These are phyloP conservation scores for Gambusia affinis DNA, from an alignment of 2,113 vertebrate genomes.

Conservation along the genomic window DNA sequence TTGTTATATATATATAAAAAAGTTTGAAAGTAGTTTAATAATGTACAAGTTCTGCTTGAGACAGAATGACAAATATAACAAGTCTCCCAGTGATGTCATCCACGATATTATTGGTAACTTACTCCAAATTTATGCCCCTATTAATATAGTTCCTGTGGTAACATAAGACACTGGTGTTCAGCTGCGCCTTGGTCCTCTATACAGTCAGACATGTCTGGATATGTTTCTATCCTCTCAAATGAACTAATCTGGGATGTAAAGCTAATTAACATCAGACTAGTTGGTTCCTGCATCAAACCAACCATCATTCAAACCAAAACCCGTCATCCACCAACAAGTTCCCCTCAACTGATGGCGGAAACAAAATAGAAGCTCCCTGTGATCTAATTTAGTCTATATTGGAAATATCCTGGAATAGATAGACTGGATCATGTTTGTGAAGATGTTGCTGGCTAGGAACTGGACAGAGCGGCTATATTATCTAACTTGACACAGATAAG, in stretches of 20 bases:
- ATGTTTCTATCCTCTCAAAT: slow-evolving; percentile 65
- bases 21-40: not conserved
- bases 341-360: not conserved
- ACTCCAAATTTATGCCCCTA: slow-evolving; percentile 48
- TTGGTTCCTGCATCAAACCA: not conserved
- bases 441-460: slow-evolving; percentile 12
- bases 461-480: too few species aligned
- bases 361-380: not conserved
- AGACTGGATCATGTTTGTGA: slow-evolving; percentile 26
- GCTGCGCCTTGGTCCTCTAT: slow-evolving; percentile 42
- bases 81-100: slow-evolving; percentile 22
- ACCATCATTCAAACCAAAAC: not conserved
- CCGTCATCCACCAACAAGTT: not conserved
- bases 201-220: slow-evolving; percentile 43
- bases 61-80: slow-evolving; percentile 1
- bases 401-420: not conserved
- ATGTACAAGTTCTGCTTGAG: not conserved
- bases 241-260: not conserved
- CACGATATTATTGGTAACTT: slow-evolving; percentile 11
- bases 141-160: slow-evolving; percentile 66
- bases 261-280: not conserved
- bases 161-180: slow-evolving; percentile 49
- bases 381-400: not conserved
- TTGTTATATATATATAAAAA: not conserved
- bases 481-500: not conserved